Percentiles rank a stretch among this genome's conserved stretches.
Evolutionary conservation across 2,888 invertebrate genomes (phyloP).

Genomic region (Ametastegia equiseti): DNA sequence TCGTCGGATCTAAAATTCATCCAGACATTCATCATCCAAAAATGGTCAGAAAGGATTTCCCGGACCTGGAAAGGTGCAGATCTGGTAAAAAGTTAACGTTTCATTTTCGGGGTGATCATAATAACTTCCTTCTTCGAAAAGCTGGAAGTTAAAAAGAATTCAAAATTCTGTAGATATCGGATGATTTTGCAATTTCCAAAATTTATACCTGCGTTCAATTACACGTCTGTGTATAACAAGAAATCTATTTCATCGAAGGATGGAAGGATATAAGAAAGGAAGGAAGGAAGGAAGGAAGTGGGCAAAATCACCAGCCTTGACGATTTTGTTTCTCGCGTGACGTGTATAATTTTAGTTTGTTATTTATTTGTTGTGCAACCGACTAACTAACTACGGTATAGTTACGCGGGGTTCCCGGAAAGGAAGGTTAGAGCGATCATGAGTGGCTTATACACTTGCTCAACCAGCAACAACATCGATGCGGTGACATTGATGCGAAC

Average conservation of each 20-base stretch:
- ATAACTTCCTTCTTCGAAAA: too few relatives aligned
- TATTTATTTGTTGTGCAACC: constrained; percentile 29
- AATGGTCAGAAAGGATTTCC: too few relatives aligned
- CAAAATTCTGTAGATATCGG: too few relatives aligned
- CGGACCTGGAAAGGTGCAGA: too few relatives aligned
- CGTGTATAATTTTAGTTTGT: constrained; percentile 24
- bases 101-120: too few relatives aligned
- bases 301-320: not conserved
- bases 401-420: constrained; percentile 18
- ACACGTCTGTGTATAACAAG: too few relatives aligned
- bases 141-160: too few relatives aligned
- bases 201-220: too few relatives aligned
- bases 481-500: constrained; percentile 19
- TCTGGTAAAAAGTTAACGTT: too few relatives aligned
- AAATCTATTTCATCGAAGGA: not conserved
- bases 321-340: constrained; percentile 1
- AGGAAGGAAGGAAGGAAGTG: not conserved
- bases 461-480: not conserved
- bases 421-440: not conserved
- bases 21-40: too few relatives aligned
- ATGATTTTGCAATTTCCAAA: too few relatives aligned
- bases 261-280: not conserved
- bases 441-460: not conserved
- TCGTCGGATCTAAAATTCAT: too few relatives aligned
- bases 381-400: not conserved